Percentiles rank a stretch among this genome's conserved stretches.
These are phyloP conservation scores for Amblyraja radiata DNA, from an alignment of 2,797 vertebrate species.

Conservation along the genomic window DNA sequence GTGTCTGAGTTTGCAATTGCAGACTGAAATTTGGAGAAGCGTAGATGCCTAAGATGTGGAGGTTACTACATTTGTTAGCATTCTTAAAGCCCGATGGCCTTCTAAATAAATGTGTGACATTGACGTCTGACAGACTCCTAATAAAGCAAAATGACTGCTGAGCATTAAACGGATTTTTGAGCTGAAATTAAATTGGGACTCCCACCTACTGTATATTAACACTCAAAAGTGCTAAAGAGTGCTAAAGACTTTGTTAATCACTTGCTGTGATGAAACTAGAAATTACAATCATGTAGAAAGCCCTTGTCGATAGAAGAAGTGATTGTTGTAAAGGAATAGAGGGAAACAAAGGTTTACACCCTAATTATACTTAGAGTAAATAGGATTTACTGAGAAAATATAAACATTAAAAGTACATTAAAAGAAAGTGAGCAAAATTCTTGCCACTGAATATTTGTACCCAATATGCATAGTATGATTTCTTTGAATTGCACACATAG, in stretches of 20 bases:
- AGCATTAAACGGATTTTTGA: neutral
- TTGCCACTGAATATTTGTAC: too few relatives aligned
- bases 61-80: neutral
- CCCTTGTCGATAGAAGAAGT: neutral
- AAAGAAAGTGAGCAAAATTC: neutral
- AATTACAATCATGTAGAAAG: neutral
- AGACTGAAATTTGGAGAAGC: neutral
- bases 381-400: neutral
- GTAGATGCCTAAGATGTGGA: neutral
- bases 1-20: neutral
- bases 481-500: too few relatives aligned
- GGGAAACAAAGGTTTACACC: neutral
- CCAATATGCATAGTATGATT: too few relatives aligned
- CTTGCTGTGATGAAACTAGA: neutral
- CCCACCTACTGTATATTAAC: neutral
- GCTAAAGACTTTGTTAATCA: slow-evolving; percentile 13
- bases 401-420: neutral
- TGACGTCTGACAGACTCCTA: neutral
- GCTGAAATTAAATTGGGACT: slow-evolving; percentile 23
- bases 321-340: neutral
- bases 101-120: neutral
- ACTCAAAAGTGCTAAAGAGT: slow-evolving; percentile 9
- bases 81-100: neutral
- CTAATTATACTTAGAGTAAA: neutral
- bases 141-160: slow-evolving; percentile 9